phyloP scores from a whole-genome alignment of 2,113 vertebrate genomes.

The Castor canadensis region DNA sequence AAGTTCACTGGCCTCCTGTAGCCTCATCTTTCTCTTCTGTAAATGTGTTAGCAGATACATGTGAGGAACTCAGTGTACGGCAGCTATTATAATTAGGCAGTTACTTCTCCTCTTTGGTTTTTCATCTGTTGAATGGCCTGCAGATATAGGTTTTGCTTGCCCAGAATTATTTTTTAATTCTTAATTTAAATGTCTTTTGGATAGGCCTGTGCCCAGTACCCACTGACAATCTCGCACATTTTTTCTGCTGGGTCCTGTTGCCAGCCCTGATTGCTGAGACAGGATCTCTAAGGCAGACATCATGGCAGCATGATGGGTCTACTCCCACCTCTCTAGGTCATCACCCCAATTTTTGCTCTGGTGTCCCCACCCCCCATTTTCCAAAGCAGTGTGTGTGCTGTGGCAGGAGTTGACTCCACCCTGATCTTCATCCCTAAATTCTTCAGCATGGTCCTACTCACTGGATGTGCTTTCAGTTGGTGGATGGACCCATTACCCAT shows the following conservation, averaged over 20 bases:
- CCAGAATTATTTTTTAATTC: not conserved
- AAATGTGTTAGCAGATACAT: not conserved
- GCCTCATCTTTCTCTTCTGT: not conserved
- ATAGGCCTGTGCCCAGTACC: not conserved
- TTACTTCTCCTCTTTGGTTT: not conserved
- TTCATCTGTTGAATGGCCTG: not conserved
- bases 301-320: not conserved
- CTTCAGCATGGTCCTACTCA: not conserved
- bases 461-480: not conserved
- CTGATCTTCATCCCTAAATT: not conserved
- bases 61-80: not conserved
- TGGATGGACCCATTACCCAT: not conserved
- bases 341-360: not conserved
- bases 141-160: not conserved
- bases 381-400: not conserved
- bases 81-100: not conserved
- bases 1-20: not conserved
- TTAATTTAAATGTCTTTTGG: not conserved
- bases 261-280: not conserved
- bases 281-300: not conserved
- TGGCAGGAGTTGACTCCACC: not conserved
- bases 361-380: not conserved
- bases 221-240: not conserved
- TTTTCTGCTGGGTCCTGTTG: not conserved
- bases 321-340: not conserved